Evolutionary conservation across 2,797 vertebrate species (phyloP), one percentile per base, ranked within the genome.

Genomic region (Channallabes apus): DNA sequence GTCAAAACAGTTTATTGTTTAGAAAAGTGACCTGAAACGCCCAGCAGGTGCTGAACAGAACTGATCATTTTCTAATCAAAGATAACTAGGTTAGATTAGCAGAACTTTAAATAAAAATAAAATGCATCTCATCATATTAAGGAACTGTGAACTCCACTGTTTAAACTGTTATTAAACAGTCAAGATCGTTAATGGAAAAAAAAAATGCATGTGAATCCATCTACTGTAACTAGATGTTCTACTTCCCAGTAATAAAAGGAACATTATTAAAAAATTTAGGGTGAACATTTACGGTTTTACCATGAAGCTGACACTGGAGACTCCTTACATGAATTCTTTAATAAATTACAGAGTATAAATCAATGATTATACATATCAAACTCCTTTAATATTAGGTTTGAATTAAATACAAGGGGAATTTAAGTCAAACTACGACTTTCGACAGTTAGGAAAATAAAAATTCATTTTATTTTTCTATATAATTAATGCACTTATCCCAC

Each of bases 1-100:
- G 68, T 65, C 62, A 80, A 67, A 65, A 67, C 61, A 32, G 79
- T 29, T 80, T 80, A 67, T 80, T 80, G 79, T 51, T 80, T 67
- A 29, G n/a, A 80, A 41, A 51, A 29, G 38, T 29, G 79, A n/a
- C 35, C 59, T 64, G 78, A 46, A 41, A 27, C 12, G 62, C 9
- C 79, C 20, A 29, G 20, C 62, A 80, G 79, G 79, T 80, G 78
- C 38, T 62, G 20, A 35, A 20, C 29, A 59, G 27, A 22, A 59
- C 54, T 15, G 32, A 38, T n/a, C 58, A 8, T 62, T 38, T 27
- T 65, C 7, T 12, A 12, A 80, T 46, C 15, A 80, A 61, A 22
- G 41, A n/a, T 4, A 80, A 67, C 7, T 18, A 22, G 29, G 46
- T 65, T 51, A 67, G 62, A 2, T 14, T 14, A 18, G 38, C 14